Base-by-base conservation (phyloP, 2,888 invertebrate species). In the Prosopocoilus inquinatus region DNA sequence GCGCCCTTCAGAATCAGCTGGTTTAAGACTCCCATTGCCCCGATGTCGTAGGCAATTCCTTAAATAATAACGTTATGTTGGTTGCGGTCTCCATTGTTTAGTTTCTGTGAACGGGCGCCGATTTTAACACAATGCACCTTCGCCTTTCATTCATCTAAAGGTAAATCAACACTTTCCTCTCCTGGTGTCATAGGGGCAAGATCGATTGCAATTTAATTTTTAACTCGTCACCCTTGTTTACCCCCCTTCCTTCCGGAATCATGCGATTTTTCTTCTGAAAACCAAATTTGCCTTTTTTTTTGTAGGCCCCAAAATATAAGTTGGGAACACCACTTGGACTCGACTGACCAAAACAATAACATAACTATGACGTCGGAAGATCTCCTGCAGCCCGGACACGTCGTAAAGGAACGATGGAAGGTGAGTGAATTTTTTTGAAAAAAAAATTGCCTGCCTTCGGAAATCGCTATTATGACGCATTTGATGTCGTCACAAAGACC, bases 331-430 rank as follows among this genome's bases (percentile, higher is more conserved):
- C 73, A 72, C 55, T 69, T 76, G 52, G 79, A 79, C 63, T 79
- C 79, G 50, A 82, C 83, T 64, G 83, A 83, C 72, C 82, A 82
- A 74, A 84, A 84, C 70, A 84, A 84, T 75, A 88, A 85, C 80
- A 89, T 89, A 80, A 89, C 88, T 75, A 93, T 93, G 92, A 90
- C 92, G 61, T 89, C 89, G 69, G 94, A 94, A 79, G 96, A 97
- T 80, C 84, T 97, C 64, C 82, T 97, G 71, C 95, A 96, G 79
- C 94, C 95, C 35, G 96, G 96, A 48, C 95, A 96, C 82, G 91
- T 96, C 56, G 96, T 98, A 72, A 97, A 97, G 81, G 98, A 99
- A 75, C 82, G 98, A 77, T 99, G 98, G 98, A 98, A 97, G 93
- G 97, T 96, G 72, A 80, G 86, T 73, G 36, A 9, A 11, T 36